phyloP scores from a whole-genome alignment of 1,140 invertebrate genomes.

The Drosophila funebris region DNA sequence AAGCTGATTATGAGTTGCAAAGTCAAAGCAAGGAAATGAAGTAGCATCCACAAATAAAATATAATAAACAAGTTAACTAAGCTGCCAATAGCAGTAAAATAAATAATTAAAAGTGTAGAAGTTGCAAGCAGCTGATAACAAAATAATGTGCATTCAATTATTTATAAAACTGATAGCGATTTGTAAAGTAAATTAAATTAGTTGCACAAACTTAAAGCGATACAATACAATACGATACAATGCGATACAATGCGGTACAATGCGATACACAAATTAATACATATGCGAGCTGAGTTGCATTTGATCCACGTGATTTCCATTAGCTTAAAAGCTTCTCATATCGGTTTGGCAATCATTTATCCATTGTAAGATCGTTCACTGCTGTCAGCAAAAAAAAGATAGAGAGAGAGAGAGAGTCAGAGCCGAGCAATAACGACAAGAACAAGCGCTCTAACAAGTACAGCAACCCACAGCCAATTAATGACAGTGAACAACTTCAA shows the following conservation, averaged over 20 bases:
- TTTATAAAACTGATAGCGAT: background rate
- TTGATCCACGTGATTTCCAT: conserved; percentile 14
- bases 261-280: background rate
- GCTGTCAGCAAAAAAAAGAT: conserved; percentile 26
- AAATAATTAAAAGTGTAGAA: background rate
- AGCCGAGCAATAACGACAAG: background rate
- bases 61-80: background rate
- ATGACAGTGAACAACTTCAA: conserved; percentile 66
- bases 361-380: conserved; percentile 33
- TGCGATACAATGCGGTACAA: too few relatives aligned
- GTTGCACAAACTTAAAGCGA: too few relatives aligned
- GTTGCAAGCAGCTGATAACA: background rate
- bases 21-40: conserved; percentile 59
- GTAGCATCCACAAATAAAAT: conserved; percentile 16
- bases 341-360: conserved; percentile 23
- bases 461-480: conserved; percentile 68
- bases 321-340: conserved; percentile 11
- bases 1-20: conserved; percentile 55
- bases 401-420: background rate
- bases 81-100: background rate
- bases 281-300: background rate
- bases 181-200: too few relatives aligned
- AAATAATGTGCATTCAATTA: background rate
- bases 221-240: too few relatives aligned
- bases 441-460: conserved; percentile 17